Conservation (phyloP, 2,888 invertebrate genomes). For the Orthosia cruda region DNA sequence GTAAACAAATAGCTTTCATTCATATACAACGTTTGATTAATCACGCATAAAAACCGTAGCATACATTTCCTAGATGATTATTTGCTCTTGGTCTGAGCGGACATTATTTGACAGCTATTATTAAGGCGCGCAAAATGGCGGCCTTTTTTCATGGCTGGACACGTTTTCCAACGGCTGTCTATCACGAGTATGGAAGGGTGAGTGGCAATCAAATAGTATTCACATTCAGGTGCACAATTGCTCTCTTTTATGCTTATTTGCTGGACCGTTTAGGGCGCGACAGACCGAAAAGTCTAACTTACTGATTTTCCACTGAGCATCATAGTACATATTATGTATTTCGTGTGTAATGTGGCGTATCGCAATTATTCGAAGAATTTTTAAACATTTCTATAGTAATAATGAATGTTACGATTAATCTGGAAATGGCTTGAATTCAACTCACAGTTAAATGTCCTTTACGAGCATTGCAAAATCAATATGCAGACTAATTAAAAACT, state of each 20-base stretch:
- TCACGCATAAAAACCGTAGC: slow-evolving; percentile 11
- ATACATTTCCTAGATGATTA: slow-evolving; percentile 38
- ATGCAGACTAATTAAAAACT: no score
- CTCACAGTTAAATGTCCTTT: neutral
- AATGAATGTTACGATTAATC: neutral
- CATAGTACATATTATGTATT: neutral
- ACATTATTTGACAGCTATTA: slow-evolving; percentile 44
- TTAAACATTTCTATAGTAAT: neutral
- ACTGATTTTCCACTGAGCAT: neutral
- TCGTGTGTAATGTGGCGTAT: neutral
- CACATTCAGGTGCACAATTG: slow-evolving; percentile 51
- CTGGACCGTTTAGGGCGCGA: slow-evolving; percentile 40
- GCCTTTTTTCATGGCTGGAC: slow-evolving; percentile 39
- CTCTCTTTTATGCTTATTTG: slow-evolving; percentile 58
- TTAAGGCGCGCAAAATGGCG: slow-evolving; percentile 45
- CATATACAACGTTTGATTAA: slow-evolving; percentile 19
- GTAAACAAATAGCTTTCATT: slow-evolving; percentile 20
- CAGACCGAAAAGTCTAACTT: slow-evolving; percentile 27
- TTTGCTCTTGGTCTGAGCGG: slow-evolving; percentile 27
- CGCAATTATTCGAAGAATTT: neutral
- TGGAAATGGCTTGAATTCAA: neutral
- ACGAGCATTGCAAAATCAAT: no score
- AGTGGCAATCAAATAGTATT: slow-evolving; percentile 61
- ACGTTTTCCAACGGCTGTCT: no score
- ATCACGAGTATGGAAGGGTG: slow-evolving; percentile 53